Evolutionary conservation across 30 jellyfish, hydroid and myxozoan genomes (phyloP).

Genomic region (Calvadosia cruxmelitensis): DNA sequence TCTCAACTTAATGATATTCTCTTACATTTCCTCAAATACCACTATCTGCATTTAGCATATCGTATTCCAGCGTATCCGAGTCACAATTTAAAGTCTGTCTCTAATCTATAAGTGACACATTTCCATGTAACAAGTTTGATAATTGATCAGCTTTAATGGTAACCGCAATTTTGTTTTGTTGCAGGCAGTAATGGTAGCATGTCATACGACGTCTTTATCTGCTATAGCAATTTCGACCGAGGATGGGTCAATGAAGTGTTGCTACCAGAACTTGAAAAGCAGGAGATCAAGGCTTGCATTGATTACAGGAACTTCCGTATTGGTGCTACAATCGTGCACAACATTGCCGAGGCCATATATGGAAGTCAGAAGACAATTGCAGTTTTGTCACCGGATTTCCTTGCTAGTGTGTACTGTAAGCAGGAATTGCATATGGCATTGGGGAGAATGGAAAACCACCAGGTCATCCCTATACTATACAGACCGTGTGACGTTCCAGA

Average conservation of each 20-base stretch:
- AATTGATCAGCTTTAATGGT: no score
- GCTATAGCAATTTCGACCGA: slow-evolving; percentile 65
- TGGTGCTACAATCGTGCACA: slow-evolving; percentile 51
- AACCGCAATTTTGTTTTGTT: no score
- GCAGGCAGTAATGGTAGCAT: no score
- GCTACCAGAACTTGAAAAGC: slow-evolving; percentile 20
- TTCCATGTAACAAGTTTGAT: no score
- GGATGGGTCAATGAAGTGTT: slow-evolving; percentile 61
- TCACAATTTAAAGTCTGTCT: no score
- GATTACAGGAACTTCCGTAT: slow-evolving; percentile 48
- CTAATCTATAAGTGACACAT: no score
- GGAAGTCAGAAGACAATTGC: slow-evolving; percentile 76
- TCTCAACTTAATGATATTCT: no score
- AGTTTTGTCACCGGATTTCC: slow-evolving; percentile 75
- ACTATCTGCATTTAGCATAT: no score
- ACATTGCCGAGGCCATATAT: slow-evolving; percentile 55
- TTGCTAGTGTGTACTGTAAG: slow-evolving; percentile 48
- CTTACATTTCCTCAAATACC: no score
- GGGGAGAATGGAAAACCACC: slow-evolving; percentile 26
- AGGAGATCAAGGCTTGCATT: slow-evolving; percentile 45
- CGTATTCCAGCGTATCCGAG: no score
- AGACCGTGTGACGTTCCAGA: slow-evolving; percentile 57
- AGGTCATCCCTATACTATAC: slow-evolving; percentile 60
- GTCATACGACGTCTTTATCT: slow-evolving; percentile 60
- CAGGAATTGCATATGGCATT: slow-evolving; percentile 68